Conservation (phyloP, 2,888 invertebrate genomes). For the Gymnocheta viridis region DNA sequence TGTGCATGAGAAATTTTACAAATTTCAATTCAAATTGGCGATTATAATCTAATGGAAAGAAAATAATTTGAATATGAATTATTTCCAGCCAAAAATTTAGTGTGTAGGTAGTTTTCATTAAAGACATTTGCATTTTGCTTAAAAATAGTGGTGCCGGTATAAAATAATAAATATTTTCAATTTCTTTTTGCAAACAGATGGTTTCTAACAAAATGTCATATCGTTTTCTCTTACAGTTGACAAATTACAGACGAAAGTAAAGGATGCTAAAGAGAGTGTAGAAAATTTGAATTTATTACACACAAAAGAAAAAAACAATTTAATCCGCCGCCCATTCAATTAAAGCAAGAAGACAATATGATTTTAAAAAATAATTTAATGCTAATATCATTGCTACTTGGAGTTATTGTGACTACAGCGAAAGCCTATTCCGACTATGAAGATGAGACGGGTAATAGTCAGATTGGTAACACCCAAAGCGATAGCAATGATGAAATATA, state of each 20-base stretch:
- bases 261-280: constrained; percentile 40
- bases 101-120: not conserved
- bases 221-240: constrained; percentile 57
- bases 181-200: not conserved
- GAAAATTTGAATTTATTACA: not conserved
- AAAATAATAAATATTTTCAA: not conserved
- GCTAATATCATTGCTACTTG: constrained; percentile 43
- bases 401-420: constrained; percentile 3
- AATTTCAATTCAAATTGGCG: constrained; percentile 2
- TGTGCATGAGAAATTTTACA: constrained; percentile 31
- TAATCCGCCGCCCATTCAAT: too few species aligned
- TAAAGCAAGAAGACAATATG: constrained; percentile 39
- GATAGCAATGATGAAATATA: constrained; percentile 73
- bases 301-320: not conserved
- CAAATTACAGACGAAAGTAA: not conserved
- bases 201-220: not conserved
- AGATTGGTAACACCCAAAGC: not conserved
- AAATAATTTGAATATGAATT: too few species aligned
- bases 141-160: not conserved
- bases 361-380: constrained; percentile 42
- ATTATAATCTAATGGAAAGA: too few species aligned
- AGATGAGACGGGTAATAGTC: constrained; percentile 19
- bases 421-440: constrained; percentile 39
- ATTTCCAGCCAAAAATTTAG: too few species aligned
- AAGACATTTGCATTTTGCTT: not conserved